Evolutionary conservation across 2,888 invertebrate genomes (phyloP), one percentile per base, ranked within the genome.

Genomic region (Drosophila diplacantha): DNA sequence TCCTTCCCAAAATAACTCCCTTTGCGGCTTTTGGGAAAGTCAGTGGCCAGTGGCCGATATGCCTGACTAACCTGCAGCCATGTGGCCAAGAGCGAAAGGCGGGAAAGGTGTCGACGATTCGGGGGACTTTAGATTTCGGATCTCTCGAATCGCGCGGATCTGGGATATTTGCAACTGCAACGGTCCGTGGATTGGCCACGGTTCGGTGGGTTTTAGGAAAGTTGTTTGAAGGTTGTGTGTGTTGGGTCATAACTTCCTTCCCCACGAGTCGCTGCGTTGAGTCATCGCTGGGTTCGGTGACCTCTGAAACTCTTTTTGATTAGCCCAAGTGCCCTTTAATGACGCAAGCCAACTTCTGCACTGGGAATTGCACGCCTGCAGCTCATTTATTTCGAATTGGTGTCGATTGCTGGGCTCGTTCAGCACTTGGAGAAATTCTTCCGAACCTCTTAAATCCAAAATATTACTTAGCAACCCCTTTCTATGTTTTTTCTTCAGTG

Each of bases 101-200:
- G 73, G 63, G 75, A 83, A 81, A 81, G 83, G 78, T 83, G 76
- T 81, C 79, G 74, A 53, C 81, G 50, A 60, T 66, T 57, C 43
- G 47, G 61, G 37, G 29, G 20, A 20, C 18, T 31, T 29, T 29
- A 52, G 55, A 43, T 59, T 44, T 58, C 35, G 41, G 60, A 63
- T 46, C 44, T 46, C 50, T 73, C 64, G 70, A 56, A 66, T 62
- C 55, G 56, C 63, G 32, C 44, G 29, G 29, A 71, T 56, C 35
- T 31, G 11, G 57, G 43, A 59, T 35, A 62, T 51, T 44, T 44
- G 55, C 55, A 41, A 58, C 43, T 43, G 59, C 47, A 37, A 43
- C 52, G 61, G 59, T 54, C 50, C 31, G 16, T 43, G 61, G 49
- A 31, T 31, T 39, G 47, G 41, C 31, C 47, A 58, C 14, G 49